Percentiles rank a stretch among this genome's conserved stretches.
These are phyloP conservation scores for Aix galericulata DNA, from an alignment of 2,113 vertebrate genomes.

Conservation along the genomic window DNA sequence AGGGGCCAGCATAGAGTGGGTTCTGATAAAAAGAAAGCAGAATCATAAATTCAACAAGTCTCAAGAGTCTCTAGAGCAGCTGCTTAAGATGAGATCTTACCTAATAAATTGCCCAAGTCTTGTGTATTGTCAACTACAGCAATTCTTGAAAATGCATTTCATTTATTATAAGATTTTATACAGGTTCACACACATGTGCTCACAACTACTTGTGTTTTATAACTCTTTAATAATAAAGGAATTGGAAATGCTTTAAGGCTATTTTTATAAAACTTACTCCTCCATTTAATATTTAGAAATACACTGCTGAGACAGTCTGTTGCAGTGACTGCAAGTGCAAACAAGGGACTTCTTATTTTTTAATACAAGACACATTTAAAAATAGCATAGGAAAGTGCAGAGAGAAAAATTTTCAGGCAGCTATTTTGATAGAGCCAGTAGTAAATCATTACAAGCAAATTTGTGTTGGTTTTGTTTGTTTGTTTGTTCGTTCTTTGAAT, in stretches of 20 bases:
- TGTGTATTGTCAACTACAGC: not conserved
- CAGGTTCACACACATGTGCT: not conserved
- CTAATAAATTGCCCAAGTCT: not conserved
- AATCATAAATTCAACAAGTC: not conserved
- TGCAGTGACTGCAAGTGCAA: not conserved
- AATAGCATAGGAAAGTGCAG: not conserved
- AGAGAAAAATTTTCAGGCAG: not conserved
- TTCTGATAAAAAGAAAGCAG: not conserved
- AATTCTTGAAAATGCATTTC: not conserved
- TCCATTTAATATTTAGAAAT: not conserved
- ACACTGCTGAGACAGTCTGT: not conserved
- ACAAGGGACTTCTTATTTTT: not conserved
- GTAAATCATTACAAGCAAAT: not conserved
- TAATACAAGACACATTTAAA: not conserved
- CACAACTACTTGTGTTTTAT: not conserved
- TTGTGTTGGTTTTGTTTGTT: not conserved
- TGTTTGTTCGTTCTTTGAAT: not conserved
- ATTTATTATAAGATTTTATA: not conserved
- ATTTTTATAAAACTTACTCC: not conserved
- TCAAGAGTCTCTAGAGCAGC: not conserved
- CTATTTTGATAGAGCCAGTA: not conserved
- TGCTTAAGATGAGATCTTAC: not conserved
- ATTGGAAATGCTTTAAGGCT: not conserved
- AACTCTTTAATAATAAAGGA: not conserved
- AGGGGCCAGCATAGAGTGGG: not conserved